Conservation (phyloP, 2,113 vertebrate species). For the Paedocypris sp. region DNA sequence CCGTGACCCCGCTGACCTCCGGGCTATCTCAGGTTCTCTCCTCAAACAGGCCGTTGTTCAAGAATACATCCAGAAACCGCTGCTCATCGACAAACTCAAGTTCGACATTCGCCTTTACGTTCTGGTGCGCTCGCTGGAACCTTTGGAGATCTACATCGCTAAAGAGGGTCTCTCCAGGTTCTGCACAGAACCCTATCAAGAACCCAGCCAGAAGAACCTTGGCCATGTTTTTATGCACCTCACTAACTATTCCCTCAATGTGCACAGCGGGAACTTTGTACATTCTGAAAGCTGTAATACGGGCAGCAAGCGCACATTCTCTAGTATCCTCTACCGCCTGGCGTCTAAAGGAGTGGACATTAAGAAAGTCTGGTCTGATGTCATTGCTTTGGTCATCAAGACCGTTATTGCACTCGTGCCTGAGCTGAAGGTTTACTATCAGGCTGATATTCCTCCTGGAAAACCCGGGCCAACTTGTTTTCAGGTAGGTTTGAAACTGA, state of each 20-base stretch:
- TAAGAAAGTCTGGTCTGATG: constrained; percentile 93
- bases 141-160: constrained; percentile 91
- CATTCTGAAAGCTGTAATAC: constrained; percentile 84
- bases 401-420: constrained; percentile 86
- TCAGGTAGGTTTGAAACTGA: constrained; percentile 62
- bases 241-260: constrained; percentile 93
- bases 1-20: constrained; percentile 77
- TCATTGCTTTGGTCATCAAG: constrained; percentile 92
- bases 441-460: constrained; percentile 85
- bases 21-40: constrained; percentile 60
- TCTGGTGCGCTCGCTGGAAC: constrained; percentile 82
- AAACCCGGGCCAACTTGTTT: constrained; percentile 92
- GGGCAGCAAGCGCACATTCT: constrained; percentile 92
- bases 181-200: constrained; percentile 94
- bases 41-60: constrained; percentile 82
- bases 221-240: constrained; percentile 94
- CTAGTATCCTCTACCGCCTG: constrained; percentile 79
- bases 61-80: constrained; percentile 86
- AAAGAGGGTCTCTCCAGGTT: constrained; percentile 94
- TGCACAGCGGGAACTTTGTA: constrained; percentile 86
- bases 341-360: constrained; percentile 82
- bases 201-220: constrained; percentile 83
- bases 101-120: constrained; percentile 96
- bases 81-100: constrained; percentile 92
- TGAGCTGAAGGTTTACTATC: constrained; percentile 88